Evolutionary conservation across 2,113 vertebrate species (phyloP), one percentile per base, ranked within the genome.

Genomic region (Toxostoma redivivum): DNA sequence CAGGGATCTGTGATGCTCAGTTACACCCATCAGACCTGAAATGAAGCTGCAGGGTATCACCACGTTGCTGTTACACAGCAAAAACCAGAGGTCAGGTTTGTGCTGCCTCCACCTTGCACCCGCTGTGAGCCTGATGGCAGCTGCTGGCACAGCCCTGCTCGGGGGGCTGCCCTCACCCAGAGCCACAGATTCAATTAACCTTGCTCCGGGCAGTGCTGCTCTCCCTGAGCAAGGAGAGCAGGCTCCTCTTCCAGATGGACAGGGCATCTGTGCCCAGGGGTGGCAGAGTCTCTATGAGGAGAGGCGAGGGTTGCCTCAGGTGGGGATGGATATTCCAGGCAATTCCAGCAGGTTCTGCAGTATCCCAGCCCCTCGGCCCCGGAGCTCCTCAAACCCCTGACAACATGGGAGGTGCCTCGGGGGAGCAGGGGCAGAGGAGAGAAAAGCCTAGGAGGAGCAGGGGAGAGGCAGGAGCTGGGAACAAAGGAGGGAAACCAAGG

Each of bases 91-190:
- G 27, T 2, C 8, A 1, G 42, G 31, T 31, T 12, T 30, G 27
- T 22, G 23, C 78, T 44, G 45, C n/a, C 69, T 11, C 7, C 48
- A 1, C 22, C 40, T 13, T 0, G 4, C 3, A 17, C 44, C 14
- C 0, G 0, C 45, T 11, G 2, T 5, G 70, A 22, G 15, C 38
- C 70, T 12, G 22, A 7, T 1, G 5, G 38, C 51, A 19, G 70
- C 7, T 0, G 7, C 47, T 25, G 3, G 0, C 4, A 5, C 1
- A 0, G 25, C 27, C 33, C 18, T 3, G 1, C 40, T 27, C 15
- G 0, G 15, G 51, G 21, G 4, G 15, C 56, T 38, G 45, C 19
- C 44, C 40, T 66, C 0, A 2, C 50, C 51, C 66, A 12, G 35
- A 50, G 45, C 6, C 12, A 9, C 33, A 28, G 45, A 35, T 20